Conservation (phyloP, 2,113 vertebrate genomes). For the Addax nasomaculatus region DNA sequence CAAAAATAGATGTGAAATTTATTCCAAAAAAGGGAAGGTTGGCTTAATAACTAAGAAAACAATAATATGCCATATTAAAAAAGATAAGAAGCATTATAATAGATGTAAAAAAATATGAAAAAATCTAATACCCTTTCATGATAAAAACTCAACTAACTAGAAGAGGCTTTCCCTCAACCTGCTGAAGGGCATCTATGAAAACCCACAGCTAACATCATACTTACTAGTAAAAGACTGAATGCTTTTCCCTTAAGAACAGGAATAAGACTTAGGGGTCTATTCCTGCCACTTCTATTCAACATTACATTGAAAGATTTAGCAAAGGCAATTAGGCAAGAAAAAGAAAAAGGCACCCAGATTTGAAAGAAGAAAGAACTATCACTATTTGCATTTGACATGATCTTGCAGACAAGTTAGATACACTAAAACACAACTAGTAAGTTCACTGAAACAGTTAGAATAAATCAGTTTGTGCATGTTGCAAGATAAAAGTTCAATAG, state of each 20-base stretch:
- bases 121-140: neutral
- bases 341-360: neutral
- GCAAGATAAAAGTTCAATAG: neutral
- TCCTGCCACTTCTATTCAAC: neutral
- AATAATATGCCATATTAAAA: neutral
- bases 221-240: neutral
- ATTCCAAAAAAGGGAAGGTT: slow-evolving; percentile 2
- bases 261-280: neutral
- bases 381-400: neutral
- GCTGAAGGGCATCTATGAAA: neutral
- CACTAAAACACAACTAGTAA: neutral
- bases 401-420: neutral
- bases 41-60: neutral
- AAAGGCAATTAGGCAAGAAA: neutral
- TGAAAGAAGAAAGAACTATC: neutral
- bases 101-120: neutral
- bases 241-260: neutral
- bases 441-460: neutral
- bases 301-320: neutral
- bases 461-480: neutral
- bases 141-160: neutral
- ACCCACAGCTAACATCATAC: neutral
- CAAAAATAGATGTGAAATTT: neutral
- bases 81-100: neutral
- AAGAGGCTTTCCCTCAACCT: neutral